A percentile compares a stretch with the other conserved stretches of the same genome.
Evolutionary conservation across 2,888 invertebrate species (phyloP).

Genomic region (Brachyptera putata): DNA sequence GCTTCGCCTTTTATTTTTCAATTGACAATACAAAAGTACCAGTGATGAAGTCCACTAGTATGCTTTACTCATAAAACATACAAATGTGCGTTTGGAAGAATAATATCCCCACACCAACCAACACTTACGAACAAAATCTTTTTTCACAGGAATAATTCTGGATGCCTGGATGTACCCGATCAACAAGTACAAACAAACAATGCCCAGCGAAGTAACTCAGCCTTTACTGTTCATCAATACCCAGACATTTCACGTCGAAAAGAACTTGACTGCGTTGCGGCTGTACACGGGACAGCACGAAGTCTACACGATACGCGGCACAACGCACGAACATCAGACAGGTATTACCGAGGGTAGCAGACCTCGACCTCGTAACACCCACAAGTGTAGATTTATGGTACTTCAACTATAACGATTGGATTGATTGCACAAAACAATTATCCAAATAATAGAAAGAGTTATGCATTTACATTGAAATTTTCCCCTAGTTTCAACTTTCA

Average conservation of each 20-base stretch:
- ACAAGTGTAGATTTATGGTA: neutral
- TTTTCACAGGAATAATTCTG: constrained; percentile 51
- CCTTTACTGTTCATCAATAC: constrained; percentile 56
- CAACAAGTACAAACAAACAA: constrained; percentile 45
- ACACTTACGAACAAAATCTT: too few relatives aligned
- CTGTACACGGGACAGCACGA: neutral
- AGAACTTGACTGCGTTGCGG: constrained; percentile 50
- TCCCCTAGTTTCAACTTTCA: too few relatives aligned
- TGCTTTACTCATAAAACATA: too few relatives aligned
- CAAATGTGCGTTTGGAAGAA: too few relatives aligned
- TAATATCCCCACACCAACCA: too few relatives aligned
- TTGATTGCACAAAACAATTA: neutral
- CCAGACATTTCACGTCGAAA: constrained; percentile 53
- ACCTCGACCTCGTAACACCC: neutral
- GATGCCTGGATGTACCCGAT: constrained; percentile 62
- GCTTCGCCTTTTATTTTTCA: too few relatives aligned
- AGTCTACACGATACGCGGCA: constrained; percentile 9
- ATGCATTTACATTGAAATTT: too few relatives aligned
- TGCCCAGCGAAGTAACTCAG: constrained; percentile 45
- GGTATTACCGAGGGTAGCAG: neutral
- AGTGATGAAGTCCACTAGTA: too few relatives aligned
- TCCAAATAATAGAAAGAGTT: neutral
- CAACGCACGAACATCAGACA: constrained; percentile 13
- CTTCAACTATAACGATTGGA: neutral
- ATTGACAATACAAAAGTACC: too few relatives aligned